Base-by-base conservation (phyloP, 1,140 invertebrate species). In the Macrobrachium nipponense region DNA sequence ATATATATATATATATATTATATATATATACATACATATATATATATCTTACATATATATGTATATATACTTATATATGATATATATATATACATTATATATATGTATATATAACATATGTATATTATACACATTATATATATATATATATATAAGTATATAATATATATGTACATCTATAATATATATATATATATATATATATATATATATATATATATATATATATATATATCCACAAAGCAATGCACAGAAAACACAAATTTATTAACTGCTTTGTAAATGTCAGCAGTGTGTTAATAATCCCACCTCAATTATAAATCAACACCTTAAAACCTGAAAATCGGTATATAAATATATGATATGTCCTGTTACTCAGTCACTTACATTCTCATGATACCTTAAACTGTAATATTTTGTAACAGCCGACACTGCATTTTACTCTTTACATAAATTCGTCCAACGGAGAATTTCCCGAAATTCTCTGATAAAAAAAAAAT, bases 21-120 rank as follows among this genome's bases (percentile, higher is more conserved):
- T 68, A 68, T 68, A 68, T 68, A 68, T 68, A 20, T 68, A 68
- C 23, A 68, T 68, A 68, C 23, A 68, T 68, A 68, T 68, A 68
- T 68, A 68, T 68, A 68, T 68, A 68, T 68, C n/a, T 68, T 23
- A 23, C 14, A 27, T 66, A 27, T 66, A 27, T 66, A 27, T 66
- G 8, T 66, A 27, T 66, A 27, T 66, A 27, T 66, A 27, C 12
- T 5, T 66, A 66, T 8, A 66, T 23, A 66, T 23, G n/a, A 66
- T 23, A 66, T 23, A 66, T 23, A 66, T 23, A 66, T 23, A 66
- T 66, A 66, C 17, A 66, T 23, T 23, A 66, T 7, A 66, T 7
- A 66, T 23, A 66, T 7, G 12, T 23, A 20, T 20, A 20, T 20
- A 5, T 20, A 5, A 5, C n/a, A n/a, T n/a, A 7, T n/a, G 18